Evolutionary conservation across 2,113 vertebrate species (phyloP), one percentile per base, ranked within the genome.

Genomic region (Coturnix japonica): DNA sequence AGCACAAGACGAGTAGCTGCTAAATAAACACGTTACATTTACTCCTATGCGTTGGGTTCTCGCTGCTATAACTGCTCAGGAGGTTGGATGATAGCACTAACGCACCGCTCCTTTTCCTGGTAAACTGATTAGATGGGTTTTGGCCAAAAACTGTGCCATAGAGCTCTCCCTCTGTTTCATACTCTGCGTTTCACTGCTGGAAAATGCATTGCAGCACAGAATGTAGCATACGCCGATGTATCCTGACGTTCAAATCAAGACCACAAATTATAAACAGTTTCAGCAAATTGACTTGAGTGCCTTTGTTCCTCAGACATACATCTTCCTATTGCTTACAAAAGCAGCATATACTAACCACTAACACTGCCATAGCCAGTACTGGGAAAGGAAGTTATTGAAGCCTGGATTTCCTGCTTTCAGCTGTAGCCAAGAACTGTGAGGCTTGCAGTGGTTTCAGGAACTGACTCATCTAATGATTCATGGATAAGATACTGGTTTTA

Each of bases 331-430:
- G 96, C 98, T 98, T 97, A 98, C 94, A 97, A 97, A 98, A 97
- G 97, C 97, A 95, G 97, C 97, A 94, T 97, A 97, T 96, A 96
- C 97, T 97, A 98, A 98, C 98, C 98, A 95, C 98, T 94, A 97
- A 93, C 25, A 49, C 96, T 76, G 97, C 97, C 94, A 97, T 93
- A 97, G 98, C 97, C 98, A 97, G 97, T 91, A 96, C 97, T 97
- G 97, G 97, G 98, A 99, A 98, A 99, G 99, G 98, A 99, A 99
- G 98, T 98, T 98, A 98, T 99, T 98, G 98, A 98, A 98, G 98
- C 98, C 95, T 98, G 98, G 98, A 99, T 98, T 99, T 99, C 99
- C 99, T 99, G 98, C 97, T 98, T 98, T 98, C 97, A 97, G 97
- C 97, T 97, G 97, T 96, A 98, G 98, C 98, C 98, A 98, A 98